Conservation (phyloP, 2,797 vertebrate genomes). For the Trachops cirrhosus region DNA sequence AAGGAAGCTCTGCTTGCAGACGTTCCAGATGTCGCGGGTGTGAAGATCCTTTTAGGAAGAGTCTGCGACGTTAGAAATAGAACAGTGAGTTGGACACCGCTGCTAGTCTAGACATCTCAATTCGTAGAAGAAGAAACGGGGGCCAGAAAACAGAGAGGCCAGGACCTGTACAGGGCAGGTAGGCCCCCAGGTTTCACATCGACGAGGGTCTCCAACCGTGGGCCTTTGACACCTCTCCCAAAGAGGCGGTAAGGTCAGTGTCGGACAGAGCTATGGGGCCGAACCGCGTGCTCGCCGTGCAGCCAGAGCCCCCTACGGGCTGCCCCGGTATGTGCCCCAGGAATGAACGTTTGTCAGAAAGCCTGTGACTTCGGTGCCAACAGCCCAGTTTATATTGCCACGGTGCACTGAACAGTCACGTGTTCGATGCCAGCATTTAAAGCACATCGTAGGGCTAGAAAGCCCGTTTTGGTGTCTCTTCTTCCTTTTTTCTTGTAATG, state of each 20-base stretch:
- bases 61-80: not conserved
- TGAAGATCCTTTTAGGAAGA: not conserved
- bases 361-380: accelerated
- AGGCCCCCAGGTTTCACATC: not conserved
- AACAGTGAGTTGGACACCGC: not conserved
- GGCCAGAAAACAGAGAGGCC: not conserved
- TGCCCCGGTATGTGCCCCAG: accelerated
- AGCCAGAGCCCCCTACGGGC: not conserved
- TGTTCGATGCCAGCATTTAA: not conserved
- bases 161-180: too few relatives aligned
- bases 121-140: not conserved
- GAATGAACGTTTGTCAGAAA: not conserved
- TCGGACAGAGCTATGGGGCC: not conserved
- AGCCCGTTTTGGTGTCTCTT: not conserved
- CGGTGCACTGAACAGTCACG: not conserved
- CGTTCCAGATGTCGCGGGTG: not conserved
- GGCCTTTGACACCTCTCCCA: not conserved
- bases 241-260: not conserved
- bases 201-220: not conserved
- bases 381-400: accelerated
- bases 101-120: accelerated
- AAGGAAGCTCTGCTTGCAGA: not conserved
- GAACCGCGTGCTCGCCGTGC: accelerated
- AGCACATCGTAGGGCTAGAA: not conserved
- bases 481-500: not conserved